Evolutionary conservation across 2,113 vertebrate genomes (phyloP).

Genomic region (Scomber colias): DNA sequence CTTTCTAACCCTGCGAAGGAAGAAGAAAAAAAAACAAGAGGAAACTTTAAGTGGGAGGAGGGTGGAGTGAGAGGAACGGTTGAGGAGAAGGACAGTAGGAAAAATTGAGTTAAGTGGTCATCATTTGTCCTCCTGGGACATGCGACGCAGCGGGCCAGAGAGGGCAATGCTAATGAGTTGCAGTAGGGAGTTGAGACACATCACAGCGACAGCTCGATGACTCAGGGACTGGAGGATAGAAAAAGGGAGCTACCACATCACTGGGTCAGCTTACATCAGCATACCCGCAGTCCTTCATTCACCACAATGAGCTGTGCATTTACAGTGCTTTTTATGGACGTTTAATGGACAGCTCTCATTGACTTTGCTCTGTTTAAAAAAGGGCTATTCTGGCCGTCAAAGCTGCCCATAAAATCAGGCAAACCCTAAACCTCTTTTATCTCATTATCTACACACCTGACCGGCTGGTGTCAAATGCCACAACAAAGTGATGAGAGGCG

Average conservation of each 20-base stretch:
- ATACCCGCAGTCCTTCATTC: constrained; percentile 23
- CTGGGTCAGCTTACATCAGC: constrained; percentile 41
- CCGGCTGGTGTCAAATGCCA: background rate
- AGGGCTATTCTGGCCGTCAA: constrained; percentile 28
- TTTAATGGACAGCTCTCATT: constrained; percentile 59
- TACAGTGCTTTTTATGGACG: constrained; percentile 46
- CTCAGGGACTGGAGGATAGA: constrained; percentile 3
- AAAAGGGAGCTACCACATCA: constrained; percentile 9
- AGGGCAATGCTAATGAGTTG: constrained; percentile 48
- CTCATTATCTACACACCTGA: background rate
- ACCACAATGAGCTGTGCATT: constrained; percentile 11
- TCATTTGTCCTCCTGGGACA: constrained; percentile 29
- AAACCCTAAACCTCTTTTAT: constrained; percentile 10
- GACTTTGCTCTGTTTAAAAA: constrained; percentile 43
- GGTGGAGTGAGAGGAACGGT: constrained; percentile 5
- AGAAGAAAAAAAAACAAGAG: constrained; percentile 42
- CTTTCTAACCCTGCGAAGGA: constrained; percentile 91
- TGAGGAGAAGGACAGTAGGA: constrained; percentile 49
- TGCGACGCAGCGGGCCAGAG: background rate
- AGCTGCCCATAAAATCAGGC: constrained; percentile 28
- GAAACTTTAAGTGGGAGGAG: constrained; percentile 22
- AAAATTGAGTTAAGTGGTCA: constrained; percentile 67
- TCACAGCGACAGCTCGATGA: constrained; percentile 36
- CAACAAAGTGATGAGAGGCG: background rate
- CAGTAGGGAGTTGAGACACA: constrained; percentile 19